A percentile compares a stretch with the other conserved stretches of the same genome.
Evolutionary conservation across 2,113 vertebrate genomes (phyloP).

Genomic region (Cephalopterus ornatus): DNA sequence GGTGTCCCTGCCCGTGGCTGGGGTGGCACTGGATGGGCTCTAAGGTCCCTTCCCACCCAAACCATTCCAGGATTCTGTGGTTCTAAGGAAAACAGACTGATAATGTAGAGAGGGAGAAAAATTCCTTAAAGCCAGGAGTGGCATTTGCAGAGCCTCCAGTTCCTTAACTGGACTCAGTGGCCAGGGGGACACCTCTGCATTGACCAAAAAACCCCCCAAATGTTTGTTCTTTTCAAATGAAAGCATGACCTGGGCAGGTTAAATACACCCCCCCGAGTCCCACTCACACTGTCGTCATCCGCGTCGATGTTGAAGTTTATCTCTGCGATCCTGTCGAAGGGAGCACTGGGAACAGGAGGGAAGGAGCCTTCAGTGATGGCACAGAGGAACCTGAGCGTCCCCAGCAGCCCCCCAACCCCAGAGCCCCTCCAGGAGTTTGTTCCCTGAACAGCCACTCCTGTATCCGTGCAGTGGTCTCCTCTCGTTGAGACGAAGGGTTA

Average conservation of each 20-base stretch:
- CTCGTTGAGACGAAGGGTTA: accelerated
- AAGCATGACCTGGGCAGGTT: neutral
- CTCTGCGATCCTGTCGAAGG: slow-evolving; percentile 94
- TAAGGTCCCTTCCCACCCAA: too few species aligned
- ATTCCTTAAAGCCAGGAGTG: accelerated
- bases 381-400: accelerated
- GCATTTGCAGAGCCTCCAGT: accelerated
- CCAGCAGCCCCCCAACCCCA: neutral
- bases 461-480: accelerated
- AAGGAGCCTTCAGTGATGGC: neutral
- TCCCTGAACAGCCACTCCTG: neutral
- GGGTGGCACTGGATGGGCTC: neutral
- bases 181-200: accelerated
- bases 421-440: neutral
- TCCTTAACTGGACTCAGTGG: neutral
- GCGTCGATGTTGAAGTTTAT: slow-evolving; percentile 93
- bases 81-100: neutral
- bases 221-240: neutral
- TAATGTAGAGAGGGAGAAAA: too few species aligned
- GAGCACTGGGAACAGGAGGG: slow-evolving; percentile 74
- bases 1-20: neutral
- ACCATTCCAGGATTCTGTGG: accelerated
- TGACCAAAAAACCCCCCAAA: neutral
- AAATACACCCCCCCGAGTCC: accelerated
- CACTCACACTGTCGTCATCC: slow-evolving; percentile 92